Percentiles rank a stretch among this genome's conserved stretches.
These are phyloP conservation scores for Sebastes reedi DNA, from an alignment of 2,797 vertebrate species.

Conservation along the genomic window DNA sequence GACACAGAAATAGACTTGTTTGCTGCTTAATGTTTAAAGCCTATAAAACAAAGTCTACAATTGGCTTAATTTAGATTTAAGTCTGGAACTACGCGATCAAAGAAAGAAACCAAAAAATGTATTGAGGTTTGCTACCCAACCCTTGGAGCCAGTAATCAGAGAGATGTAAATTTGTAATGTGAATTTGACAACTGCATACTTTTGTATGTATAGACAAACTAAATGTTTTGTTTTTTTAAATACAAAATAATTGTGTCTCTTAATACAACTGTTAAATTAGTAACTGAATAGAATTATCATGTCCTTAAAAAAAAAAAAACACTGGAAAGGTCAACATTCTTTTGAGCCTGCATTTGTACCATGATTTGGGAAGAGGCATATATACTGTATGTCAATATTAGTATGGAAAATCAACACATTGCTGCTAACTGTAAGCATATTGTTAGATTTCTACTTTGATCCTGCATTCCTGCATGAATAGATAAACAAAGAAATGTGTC, in stretches of 20 bases:
- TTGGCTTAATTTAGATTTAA: not conserved
- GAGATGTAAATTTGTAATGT: not conserved
- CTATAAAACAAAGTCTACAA: not conserved
- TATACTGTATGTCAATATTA: not conserved
- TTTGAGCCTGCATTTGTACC: not conserved
- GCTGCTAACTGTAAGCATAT: no score
- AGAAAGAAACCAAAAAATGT: not conserved
- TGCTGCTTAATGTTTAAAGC: not conserved
- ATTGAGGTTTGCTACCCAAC: not conserved
- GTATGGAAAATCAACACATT: not conserved
- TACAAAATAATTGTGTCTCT: no score
- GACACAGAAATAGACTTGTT: not conserved
- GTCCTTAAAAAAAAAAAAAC: not conserved
- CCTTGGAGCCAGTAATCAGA: not conserved
- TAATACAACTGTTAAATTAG: not conserved
- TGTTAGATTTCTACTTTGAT: not conserved
- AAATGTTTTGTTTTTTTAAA: no score
- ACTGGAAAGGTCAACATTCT: not conserved
- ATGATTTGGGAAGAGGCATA: not conserved
- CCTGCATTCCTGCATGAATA: not conserved
- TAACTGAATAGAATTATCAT: not conserved
- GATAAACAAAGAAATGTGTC: not conserved
- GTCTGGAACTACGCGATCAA: not conserved
- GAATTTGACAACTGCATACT: not conserved
- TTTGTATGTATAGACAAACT: not conserved